These are phyloP conservation scores for Aptenodytes patagonicus DNA, from an alignment of 2,113 vertebrate genomes.

Conservation along the genomic window DNA sequence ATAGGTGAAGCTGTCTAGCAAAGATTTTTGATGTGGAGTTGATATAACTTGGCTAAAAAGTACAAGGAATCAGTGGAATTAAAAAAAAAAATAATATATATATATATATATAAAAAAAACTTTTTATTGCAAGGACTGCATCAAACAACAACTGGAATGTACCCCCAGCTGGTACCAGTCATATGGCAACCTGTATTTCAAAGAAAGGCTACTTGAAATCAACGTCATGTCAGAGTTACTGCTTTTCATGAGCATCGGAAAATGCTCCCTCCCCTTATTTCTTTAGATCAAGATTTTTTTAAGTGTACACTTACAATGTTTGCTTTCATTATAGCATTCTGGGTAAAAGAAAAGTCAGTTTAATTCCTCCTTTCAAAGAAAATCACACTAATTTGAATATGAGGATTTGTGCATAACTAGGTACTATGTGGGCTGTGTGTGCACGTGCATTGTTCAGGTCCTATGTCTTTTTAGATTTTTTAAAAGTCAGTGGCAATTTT, in stretches of 20 bases:
- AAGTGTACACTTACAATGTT: neutral
- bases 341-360: neutral
- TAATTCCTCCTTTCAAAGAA: conserved; percentile 30
- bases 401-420: neutral
- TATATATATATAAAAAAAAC: no score
- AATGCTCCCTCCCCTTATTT: neutral
- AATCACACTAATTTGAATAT: conserved; percentile 1
- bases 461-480: neutral
- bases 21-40: neutral
- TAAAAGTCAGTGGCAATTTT: neutral
- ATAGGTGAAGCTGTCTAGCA: neutral
- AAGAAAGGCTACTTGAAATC: neutral
- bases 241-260: neutral
- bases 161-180: neutral
- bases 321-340: neutral
- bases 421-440: neutral
- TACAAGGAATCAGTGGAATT: neutral
- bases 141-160: neutral
- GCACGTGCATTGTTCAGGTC: neutral
- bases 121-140: neutral
- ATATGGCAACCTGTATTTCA: neutral
- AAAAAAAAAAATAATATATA: neutral
- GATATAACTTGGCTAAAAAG: neutral
- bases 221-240: neutral
- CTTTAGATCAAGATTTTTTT: neutral